A percentile compares a stretch with the other conserved stretches of the same genome.
phyloP scores from a whole-genome alignment of 1,140 invertebrate genomes.

The Papilio glaucus region DNA sequence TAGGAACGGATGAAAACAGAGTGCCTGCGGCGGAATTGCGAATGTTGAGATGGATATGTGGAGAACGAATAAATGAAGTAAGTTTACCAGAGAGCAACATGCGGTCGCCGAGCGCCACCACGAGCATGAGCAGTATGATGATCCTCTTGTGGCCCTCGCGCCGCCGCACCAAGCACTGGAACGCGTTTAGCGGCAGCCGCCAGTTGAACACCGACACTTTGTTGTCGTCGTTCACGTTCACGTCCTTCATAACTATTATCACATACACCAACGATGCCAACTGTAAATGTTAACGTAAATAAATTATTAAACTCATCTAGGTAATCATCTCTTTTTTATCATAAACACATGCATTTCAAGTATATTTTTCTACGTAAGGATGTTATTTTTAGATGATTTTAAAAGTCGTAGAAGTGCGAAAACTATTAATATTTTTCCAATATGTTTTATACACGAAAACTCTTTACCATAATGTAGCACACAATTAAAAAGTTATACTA shows the following conservation, averaged over 20 bases:
- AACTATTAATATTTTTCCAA: no score
- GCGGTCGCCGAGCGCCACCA: constrained; percentile 70
- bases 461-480: no score
- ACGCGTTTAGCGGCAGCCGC: constrained; percentile 68
- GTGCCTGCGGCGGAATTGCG: no score
- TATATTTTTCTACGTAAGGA: no score
- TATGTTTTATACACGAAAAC: no score
- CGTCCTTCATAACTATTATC: constrained; percentile 63
- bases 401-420: no score
- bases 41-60: no score
- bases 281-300: constrained; percentile 53
- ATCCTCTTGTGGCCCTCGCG: constrained; percentile 68
- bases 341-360: no score
- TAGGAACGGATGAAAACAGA: no score
- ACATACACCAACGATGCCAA: constrained; percentile 71
- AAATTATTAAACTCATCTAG: no score
- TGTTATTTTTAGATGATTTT: no score
- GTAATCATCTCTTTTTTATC: no score
- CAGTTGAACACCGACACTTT: constrained; percentile 70
- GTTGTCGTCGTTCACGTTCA: constrained; percentile 71
- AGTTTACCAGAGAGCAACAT: constrained; percentile 71
- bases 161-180: constrained; percentile 68
- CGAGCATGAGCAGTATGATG: constrained; percentile 73
- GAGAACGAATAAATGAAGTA: constrained; percentile 19
- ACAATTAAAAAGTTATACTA: not conserved